Percentiles rank a stretch among this genome's conserved stretches.
Conservation (phyloP, 2,113 vertebrate species). For the Myrmophylax atrothorax region DNA sequence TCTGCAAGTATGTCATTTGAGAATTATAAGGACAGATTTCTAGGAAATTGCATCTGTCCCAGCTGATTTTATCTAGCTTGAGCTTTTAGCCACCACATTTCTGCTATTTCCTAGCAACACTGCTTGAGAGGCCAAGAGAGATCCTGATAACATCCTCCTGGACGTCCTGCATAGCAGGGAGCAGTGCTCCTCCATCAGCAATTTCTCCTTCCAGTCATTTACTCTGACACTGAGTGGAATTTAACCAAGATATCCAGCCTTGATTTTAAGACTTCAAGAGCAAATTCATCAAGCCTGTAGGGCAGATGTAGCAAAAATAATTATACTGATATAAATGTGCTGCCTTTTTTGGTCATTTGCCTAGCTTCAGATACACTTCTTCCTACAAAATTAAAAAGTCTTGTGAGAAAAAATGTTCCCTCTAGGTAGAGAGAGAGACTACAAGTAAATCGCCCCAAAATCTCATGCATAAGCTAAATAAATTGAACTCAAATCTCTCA, state of each 20-base stretch:
- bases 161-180: background rate
- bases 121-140: background rate
- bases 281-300: slow-evolving; percentile 1
- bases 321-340: background rate
- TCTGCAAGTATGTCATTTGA: background rate
- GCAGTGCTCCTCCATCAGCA: background rate
- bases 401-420: background rate
- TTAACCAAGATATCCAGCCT: background rate
- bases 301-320: slow-evolving; percentile 19
- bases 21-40: background rate
- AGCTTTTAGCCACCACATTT: background rate
- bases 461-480: slow-evolving; percentile 42
- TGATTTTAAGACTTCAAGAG: slow-evolving; percentile 12
- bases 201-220: background rate
- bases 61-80: background rate
- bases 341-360: slow-evolving; percentile 5
- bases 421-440: background rate
- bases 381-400: slow-evolving; percentile 10
- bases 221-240: background rate
- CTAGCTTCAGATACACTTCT: background rate
- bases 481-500: slow-evolving; percentile 39
- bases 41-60: background rate
- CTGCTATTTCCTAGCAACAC: background rate
- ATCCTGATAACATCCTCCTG: background rate
- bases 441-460: slow-evolving; percentile 11